Percentiles rank a stretch among this genome's conserved stretches.
Conservation (phyloP, 2,888 invertebrate species). For the Lottia scabra region DNA sequence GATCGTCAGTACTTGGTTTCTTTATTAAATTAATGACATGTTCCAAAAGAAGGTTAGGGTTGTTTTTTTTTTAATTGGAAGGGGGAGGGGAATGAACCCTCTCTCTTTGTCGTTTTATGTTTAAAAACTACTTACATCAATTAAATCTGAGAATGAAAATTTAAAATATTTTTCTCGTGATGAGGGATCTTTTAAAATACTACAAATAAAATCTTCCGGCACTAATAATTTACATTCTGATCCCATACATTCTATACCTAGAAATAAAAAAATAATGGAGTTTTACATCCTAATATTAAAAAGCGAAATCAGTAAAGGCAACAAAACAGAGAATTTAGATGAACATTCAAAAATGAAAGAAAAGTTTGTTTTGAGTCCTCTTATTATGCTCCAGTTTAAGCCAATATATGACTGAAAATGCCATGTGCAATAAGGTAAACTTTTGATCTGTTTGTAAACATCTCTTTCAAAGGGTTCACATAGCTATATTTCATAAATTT, state of each 20-base stretch:
- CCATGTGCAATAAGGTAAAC: too few species aligned
- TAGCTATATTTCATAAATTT: neutral
- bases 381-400: too few species aligned
- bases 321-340: too few species aligned
- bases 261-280: neutral
- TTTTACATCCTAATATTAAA: neutral
- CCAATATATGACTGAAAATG: too few species aligned
- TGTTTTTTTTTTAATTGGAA: neutral
- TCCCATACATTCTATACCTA: conserved; percentile 96
- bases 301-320: too few species aligned
- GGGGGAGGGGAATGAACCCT: neutral
- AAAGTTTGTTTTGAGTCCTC: too few species aligned
- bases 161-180: conserved; percentile 94
- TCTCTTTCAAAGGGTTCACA: neutral
- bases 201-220: conserved; percentile 95
- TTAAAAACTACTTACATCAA: conserved; percentile 77
- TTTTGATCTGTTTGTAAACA: too few species aligned
- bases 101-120: neutral
- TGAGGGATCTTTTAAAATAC: conserved; percentile 83
- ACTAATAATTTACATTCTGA: conserved; percentile 92
- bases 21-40: too few species aligned
- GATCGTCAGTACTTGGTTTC: too few species aligned
- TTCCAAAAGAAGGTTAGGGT: too few species aligned
- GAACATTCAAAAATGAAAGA: too few species aligned
- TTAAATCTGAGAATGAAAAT: conserved; percentile 95